phyloP scores from a whole-genome alignment of 92 coral and sea anemone species.

The Chrysogorgia sp. region DNA sequence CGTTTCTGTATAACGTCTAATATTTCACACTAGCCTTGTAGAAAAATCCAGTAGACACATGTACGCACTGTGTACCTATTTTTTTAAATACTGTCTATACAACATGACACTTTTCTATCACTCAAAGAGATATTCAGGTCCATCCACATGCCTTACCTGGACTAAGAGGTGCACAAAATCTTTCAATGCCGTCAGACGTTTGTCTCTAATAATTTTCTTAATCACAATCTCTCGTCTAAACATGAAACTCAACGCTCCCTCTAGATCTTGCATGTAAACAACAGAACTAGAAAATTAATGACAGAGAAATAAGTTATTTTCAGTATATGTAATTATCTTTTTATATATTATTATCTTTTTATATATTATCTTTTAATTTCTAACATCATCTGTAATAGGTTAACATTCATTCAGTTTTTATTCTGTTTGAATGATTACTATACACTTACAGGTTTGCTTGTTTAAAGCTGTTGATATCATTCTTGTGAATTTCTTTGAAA shows the following conservation, averaged over 20 bases:
- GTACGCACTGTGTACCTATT: too few relatives aligned
- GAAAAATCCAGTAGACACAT: too few relatives aligned
- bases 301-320: neutral
- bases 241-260: constrained; percentile 75
- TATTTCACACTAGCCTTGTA: too few relatives aligned
- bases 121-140: neutral
- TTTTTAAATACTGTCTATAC: too few relatives aligned
- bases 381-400: neutral
- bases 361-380: neutral
- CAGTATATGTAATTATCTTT: too few relatives aligned
- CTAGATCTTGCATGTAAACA: constrained; percentile 87
- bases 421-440: neutral
- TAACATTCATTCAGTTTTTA: neutral
- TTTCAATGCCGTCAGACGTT: constrained; percentile 54
- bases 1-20: too few relatives aligned
- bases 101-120: neutral
- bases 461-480: constrained; percentile 1
- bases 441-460: constrained; percentile 18
- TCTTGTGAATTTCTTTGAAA: constrained; percentile 30
- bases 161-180: constrained; percentile 73
- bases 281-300: constrained; percentile 57
- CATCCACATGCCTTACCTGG: constrained; percentile 53
- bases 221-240: constrained; percentile 72
- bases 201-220: constrained; percentile 56
- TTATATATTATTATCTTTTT: neutral